phyloP scores from a whole-genome alignment of 1,140 invertebrate genomes.

The Frieseomelitta varia region DNA sequence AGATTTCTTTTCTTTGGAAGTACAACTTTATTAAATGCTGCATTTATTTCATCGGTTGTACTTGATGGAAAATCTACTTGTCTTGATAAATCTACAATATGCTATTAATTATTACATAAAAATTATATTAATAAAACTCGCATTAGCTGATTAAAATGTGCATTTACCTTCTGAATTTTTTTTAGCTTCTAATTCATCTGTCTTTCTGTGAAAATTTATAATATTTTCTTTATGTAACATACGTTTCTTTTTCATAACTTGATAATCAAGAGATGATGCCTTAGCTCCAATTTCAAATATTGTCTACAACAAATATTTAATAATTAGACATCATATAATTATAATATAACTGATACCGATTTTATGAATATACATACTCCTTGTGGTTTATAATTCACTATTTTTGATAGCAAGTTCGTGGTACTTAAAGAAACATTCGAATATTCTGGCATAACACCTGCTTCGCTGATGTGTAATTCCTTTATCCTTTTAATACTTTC shows the following conservation, averaged over 20 bases:
- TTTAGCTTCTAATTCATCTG: conserved; percentile 77
- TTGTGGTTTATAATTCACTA: conserved; percentile 92
- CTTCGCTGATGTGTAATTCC: conserved; percentile 81
- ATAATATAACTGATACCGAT: conserved; percentile 30
- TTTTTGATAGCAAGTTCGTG: conserved; percentile 86
- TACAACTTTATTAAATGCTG: conserved; percentile 82
- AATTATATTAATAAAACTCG: background rate
- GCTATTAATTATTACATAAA: conserved; percentile 6
- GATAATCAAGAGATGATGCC: conserved; percentile 88
- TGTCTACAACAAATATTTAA: conserved; percentile 85
- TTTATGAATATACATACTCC: conserved; percentile 85
- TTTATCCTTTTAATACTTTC: conserved; percentile 95
- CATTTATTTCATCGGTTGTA: conserved; percentile 75
- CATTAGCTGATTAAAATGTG: background rate
- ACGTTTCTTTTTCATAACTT: conserved; percentile 89
- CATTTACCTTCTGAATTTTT: background rate
- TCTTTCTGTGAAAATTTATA: conserved; percentile 77
- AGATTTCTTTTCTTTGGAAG: conserved; percentile 84
- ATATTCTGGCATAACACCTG: conserved; percentile 81
- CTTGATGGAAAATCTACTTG: conserved; percentile 67
- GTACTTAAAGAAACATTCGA: conserved; percentile 67
- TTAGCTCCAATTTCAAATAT: conserved; percentile 96
- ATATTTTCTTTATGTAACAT: conserved; percentile 85
- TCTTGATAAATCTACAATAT: conserved; percentile 34
- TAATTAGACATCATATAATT: conserved; percentile 40